These are phyloP conservation scores for Labia minor DNA, from an alignment of 2,888 invertebrate genomes.

Conservation along the genomic window DNA sequence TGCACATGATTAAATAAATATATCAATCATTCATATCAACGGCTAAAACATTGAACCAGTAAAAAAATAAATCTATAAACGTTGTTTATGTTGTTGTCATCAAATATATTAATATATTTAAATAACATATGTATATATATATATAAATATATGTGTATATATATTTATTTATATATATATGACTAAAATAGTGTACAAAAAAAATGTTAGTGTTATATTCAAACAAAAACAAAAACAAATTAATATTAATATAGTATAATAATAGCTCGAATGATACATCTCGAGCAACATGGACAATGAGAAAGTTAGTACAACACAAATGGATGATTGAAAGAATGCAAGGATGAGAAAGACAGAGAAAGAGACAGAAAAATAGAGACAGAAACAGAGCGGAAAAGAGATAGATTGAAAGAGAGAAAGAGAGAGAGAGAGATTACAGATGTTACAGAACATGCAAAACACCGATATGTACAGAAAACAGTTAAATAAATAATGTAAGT, in stretches of 20 bases:
- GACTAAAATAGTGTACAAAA: background rate
- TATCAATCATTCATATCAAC: background rate
- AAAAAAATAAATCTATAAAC: background rate
- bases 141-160: background rate
- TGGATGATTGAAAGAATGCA: conserved; percentile 15
- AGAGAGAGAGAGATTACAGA: background rate
- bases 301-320: background rate
- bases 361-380: background rate
- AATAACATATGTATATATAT: background rate
- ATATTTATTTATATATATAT: too few species aligned
- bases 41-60: background rate
- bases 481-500: conserved; percentile 17
- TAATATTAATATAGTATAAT: conserved; percentile 19
- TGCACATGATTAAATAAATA: conserved; percentile 2
- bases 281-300: conserved; percentile 13
- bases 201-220: background rate
- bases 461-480: conserved; percentile 14
- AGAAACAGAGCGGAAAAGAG: background rate
- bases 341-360: conserved; percentile 8
- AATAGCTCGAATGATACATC: background rate
- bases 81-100: background rate
- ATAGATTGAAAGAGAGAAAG: background rate
- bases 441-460: conserved; percentile 16
- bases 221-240: conserved; percentile 18
- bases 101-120: background rate